Conservation (phyloP, 2,797 vertebrate genomes). For the Diglossa cyanea region DNA sequence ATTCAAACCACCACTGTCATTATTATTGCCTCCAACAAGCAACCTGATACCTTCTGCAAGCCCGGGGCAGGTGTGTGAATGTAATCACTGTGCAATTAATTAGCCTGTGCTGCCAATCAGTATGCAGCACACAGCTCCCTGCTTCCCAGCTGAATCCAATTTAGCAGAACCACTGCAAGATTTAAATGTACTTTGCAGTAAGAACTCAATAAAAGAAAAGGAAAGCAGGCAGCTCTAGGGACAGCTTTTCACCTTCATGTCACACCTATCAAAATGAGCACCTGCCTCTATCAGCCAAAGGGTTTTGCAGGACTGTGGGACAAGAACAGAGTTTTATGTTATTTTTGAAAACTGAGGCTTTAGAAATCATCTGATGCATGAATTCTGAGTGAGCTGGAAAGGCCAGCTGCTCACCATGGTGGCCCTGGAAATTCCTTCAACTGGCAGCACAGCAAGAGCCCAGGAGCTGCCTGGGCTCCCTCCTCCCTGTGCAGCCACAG, state of each 20-base stretch:
- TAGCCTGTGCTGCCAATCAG: neutral
- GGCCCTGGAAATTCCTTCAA: neutral
- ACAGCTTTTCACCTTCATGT: neutral
- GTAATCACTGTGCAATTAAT: slow-evolving; percentile 43
- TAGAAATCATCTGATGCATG: neutral
- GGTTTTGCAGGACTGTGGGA: neutral
- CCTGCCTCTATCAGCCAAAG: neutral
- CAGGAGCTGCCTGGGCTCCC: neutral
- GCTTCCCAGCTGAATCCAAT: neutral
- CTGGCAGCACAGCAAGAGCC: slow-evolving; percentile 16
- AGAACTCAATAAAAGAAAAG: neutral
- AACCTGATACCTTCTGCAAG: neutral
- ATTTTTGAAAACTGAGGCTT: neutral
- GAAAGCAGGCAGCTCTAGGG: neutral
- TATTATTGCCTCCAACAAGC: slow-evolving; percentile 1
- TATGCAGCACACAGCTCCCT: neutral
- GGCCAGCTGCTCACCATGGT: neutral
- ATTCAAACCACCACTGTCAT: neutral
- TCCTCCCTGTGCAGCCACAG: neutral
- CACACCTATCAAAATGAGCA: neutral
- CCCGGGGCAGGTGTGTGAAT: neutral
- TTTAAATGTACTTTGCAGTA: neutral
- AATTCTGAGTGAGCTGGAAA: neutral
- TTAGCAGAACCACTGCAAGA: neutral
- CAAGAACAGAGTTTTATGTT: neutral